These are phyloP conservation scores for Dusona sp. DNA, from an alignment of 2,888 invertebrate species.

Conservation along the genomic window DNA sequence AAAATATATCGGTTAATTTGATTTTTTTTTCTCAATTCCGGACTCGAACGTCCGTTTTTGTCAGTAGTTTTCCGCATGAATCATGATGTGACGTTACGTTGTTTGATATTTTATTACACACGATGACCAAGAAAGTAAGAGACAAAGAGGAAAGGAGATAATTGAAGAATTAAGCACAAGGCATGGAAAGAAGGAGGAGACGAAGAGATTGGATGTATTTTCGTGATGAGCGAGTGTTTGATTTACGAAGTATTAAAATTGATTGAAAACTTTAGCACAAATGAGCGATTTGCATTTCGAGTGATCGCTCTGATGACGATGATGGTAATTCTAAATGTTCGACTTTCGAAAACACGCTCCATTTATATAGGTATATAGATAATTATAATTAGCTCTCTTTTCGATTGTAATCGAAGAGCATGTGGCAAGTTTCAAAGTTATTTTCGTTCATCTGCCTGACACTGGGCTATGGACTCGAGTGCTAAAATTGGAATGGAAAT, in stretches of 20 bases:
- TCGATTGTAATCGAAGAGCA: conserved; percentile 63
- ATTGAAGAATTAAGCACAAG: conserved; percentile 10
- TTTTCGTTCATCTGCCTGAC: conserved; percentile 68
- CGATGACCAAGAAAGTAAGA: background rate
- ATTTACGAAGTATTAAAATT: conserved; percentile 36
- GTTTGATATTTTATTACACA: conserved; percentile 36
- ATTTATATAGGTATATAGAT: background rate
- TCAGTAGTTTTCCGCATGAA: conserved; percentile 62
- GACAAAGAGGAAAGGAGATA: conserved; percentile 11
- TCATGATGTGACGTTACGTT: conserved; percentile 52
- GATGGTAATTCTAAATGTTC: conserved; percentile 23
- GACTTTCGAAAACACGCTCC: conserved; percentile 16
- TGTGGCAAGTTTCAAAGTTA: conserved; percentile 67
- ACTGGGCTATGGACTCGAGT: conserved; percentile 57
- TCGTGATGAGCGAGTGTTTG: conserved; percentile 21
- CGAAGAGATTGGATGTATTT: conserved; percentile 23
- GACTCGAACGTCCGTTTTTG: conserved; percentile 10
- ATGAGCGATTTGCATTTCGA: conserved; percentile 6
- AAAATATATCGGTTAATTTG: background rate
- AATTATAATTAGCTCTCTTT: conserved; percentile 43
- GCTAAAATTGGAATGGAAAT: conserved; percentile 70
- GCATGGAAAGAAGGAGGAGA: conserved; percentile 10
- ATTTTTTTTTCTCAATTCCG: background rate
- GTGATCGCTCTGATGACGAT: background rate
- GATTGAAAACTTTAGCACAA: conserved; percentile 11